Conservation (phyloP, 2,113 vertebrate genomes). For the Lepus europaeus region DNA sequence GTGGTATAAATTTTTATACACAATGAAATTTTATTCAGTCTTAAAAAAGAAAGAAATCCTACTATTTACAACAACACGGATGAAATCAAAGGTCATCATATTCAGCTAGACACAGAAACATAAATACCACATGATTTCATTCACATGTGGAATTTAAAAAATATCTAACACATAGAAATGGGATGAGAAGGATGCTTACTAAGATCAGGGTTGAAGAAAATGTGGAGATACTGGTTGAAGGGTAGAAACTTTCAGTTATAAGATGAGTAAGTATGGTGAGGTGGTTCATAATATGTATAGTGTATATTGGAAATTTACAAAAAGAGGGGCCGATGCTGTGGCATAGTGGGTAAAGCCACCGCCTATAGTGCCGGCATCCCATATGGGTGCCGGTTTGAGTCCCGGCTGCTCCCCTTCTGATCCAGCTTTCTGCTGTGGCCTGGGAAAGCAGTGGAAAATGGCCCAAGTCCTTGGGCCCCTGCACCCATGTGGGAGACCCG, state of each 20-base stretch:
- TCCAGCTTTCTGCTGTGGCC: no score
- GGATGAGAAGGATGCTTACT: neutral
- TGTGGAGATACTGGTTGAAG: neutral
- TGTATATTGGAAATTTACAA: slow-evolving; percentile 12
- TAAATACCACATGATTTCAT: neutral
- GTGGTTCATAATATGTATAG: neutral
- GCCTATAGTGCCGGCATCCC: no score
- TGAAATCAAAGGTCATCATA: neutral
- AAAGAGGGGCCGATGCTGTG: no score
- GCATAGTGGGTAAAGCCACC: no score
- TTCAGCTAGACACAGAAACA: neutral
- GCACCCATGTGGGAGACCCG: no score
- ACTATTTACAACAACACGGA: neutral
- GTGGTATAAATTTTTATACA: neutral
- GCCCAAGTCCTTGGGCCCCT: no score
- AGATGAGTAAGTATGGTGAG: neutral
- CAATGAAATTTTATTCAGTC: neutral
- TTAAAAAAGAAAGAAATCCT: neutral
- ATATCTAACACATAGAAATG: neutral
- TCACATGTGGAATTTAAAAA: neutral
- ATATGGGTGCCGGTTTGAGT: no score
- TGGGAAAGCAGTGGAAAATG: no score
- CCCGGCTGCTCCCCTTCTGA: no score
- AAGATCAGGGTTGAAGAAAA: neutral
- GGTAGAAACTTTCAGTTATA: neutral